Conservation (phyloP, 2,888 invertebrate genomes). For the Ormyrus rosae region DNA sequence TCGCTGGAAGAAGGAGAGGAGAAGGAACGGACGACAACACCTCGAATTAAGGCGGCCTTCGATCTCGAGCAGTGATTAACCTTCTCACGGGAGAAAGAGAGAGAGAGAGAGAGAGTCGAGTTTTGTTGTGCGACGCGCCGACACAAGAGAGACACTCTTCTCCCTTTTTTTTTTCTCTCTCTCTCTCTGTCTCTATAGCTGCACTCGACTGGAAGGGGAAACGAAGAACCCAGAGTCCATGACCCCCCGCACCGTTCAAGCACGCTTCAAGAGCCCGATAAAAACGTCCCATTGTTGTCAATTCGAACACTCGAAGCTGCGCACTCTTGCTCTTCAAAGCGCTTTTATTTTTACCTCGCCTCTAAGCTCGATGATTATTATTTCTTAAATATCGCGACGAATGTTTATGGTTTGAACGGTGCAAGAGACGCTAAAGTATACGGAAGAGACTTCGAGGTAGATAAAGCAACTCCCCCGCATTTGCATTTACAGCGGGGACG, state of each 20-base stretch:
- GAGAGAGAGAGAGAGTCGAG: neutral
- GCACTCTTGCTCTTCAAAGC: too few species aligned
- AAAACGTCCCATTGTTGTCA: neutral
- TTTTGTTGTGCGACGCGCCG: neutral
- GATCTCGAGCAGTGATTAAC: conserved; percentile 33
- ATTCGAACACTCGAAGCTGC: neutral
- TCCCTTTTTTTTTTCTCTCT: too few species aligned
- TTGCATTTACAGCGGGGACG: conserved; percentile 24
- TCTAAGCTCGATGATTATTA: too few species aligned
- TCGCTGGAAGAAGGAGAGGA: neutral
- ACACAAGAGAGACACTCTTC: neutral
- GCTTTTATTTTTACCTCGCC: too few species aligned
- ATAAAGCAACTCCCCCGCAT: conserved; percentile 28
- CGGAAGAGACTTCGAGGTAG: neutral
- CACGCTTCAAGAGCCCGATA: neutral
- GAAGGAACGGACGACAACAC: neutral
- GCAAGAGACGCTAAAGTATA: neutral
- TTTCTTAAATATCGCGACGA: too few species aligned
- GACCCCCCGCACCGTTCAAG: conserved; percentile 11
- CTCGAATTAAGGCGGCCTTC: conserved; percentile 7
- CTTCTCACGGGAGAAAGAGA: conserved; percentile 20
- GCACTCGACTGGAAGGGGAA: neutral
- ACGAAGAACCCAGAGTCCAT: conserved; percentile 18
- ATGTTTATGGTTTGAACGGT: neutral
- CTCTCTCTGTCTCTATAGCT: too few species aligned